phyloP scores from a whole-genome alignment of 37 sponge, comb jelly and placozoan species.

The Geodia barretti region DNA sequence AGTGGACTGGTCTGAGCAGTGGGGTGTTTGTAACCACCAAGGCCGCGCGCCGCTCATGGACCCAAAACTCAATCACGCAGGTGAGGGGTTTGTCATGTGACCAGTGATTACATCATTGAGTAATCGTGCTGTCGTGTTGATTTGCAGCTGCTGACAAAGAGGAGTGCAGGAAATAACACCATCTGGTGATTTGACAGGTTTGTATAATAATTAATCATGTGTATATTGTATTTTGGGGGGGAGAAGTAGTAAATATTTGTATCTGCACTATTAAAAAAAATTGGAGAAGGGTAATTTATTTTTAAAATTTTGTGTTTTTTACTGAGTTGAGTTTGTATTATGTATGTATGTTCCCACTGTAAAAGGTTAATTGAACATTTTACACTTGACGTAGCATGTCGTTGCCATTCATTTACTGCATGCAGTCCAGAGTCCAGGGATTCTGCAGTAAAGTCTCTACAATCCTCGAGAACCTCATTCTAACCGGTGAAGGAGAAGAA shows the following conservation, averaged over 20 bases:
- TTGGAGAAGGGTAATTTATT: too few relatives aligned
- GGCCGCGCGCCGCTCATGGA: conserved; percentile 31
- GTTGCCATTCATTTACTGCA: too few relatives aligned
- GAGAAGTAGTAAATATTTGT: conserved; percentile 45
- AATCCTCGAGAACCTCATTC: conserved; percentile 64
- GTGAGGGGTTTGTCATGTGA: conserved; percentile 11
- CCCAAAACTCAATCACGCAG: conserved; percentile 31
- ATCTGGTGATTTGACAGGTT: conserved; percentile 42
- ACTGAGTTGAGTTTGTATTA: too few relatives aligned
- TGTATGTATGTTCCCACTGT: too few relatives aligned
- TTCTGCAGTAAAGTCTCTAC: conserved; percentile 56
- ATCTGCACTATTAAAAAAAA: too few relatives aligned
- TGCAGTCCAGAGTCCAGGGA: conserved; percentile 32
- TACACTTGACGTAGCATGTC: not conserved
- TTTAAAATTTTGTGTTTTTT: not conserved
- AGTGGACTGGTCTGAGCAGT: conserved; percentile 79
- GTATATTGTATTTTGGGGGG: too few relatives aligned
- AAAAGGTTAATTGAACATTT: not conserved
- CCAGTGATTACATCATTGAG: not conserved
- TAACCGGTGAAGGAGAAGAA: conserved; percentile 68
- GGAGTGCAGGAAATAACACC: conserved; percentile 59
- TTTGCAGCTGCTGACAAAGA: conserved; percentile 36
- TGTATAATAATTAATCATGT: too few relatives aligned
- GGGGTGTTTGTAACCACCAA: conserved; percentile 32
- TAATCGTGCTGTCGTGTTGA: not conserved